phyloP scores from a whole-genome alignment of 2,888 invertebrate species.

The Campoplex capitator region DNA sequence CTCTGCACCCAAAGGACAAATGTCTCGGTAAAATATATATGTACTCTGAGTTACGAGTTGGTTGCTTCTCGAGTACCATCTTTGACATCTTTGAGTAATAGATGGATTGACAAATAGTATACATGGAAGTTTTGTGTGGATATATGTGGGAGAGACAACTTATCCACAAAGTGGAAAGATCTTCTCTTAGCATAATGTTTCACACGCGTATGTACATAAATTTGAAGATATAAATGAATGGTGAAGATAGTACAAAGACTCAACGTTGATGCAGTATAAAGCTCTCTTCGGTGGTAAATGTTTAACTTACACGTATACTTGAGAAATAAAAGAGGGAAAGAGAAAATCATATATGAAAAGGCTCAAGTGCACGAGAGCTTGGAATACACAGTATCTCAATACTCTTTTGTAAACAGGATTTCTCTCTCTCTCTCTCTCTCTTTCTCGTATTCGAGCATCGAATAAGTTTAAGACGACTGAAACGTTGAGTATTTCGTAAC shows the following conservation, averaged over 20 bases:
- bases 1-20: slow-evolving; percentile 8
- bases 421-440: background rate
- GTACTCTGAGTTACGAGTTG: background rate
- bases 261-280: slow-evolving; percentile 23
- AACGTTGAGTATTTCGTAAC: slow-evolving; percentile 33
- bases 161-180: background rate
- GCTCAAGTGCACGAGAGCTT: background rate
- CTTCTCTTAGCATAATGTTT: background rate
- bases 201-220: background rate
- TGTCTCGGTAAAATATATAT: background rate
- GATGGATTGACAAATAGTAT: slow-evolving; percentile 37
- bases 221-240: background rate
- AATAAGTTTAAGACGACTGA: slow-evolving; percentile 39
- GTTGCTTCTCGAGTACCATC: slow-evolving; percentile 25
- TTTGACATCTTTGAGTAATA: slow-evolving; percentile 36
- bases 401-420: background rate
- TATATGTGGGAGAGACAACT: background rate
- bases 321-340: background rate
- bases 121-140: slow-evolving; percentile 29
- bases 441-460: background rate
- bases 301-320: background rate
- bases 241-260: background rate
- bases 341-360: background rate
- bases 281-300: background rate
- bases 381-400: background rate